phyloP scores from a whole-genome alignment of 1,140 invertebrate species.

The Teleopsis dalmanni region DNA sequence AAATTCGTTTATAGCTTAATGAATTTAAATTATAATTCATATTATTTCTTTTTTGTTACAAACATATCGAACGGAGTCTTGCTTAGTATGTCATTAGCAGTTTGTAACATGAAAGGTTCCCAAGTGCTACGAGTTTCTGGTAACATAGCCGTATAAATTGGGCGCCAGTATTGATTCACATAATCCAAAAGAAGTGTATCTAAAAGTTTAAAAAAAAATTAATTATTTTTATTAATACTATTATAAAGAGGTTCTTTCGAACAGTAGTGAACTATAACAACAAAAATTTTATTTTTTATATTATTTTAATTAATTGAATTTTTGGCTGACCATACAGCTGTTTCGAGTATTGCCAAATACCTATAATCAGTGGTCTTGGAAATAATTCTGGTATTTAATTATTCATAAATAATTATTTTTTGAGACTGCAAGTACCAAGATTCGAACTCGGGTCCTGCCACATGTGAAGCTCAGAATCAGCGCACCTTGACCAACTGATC shows the following conservation, averaged over 20 bases:
- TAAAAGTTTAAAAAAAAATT: constrained; percentile 6
- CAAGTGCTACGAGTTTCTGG: constrained; percentile 31
- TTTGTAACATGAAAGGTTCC: constrained; percentile 29
- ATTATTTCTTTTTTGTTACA: constrained; percentile 4
- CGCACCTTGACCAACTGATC: too few species aligned
- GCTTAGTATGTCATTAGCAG: constrained; percentile 32
- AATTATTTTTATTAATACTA: not conserved
- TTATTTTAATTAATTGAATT: not conserved
- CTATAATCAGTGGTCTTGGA: too few species aligned
- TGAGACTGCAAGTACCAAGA: too few species aligned
- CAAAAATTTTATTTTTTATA: not conserved
- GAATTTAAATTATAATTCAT: too few species aligned
- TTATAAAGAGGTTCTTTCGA: not conserved
- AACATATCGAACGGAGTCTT: constrained; percentile 28
- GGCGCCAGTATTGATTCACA: constrained; percentile 39
- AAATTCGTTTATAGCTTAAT: too few species aligned
- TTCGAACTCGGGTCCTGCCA: too few species aligned
- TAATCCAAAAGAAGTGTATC: constrained; percentile 39
- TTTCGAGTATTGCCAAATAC: too few species aligned
- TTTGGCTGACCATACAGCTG: too few species aligned
- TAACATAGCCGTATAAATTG: constrained; percentile 30
- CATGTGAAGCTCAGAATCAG: too few species aligned
- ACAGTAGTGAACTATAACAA: not conserved
- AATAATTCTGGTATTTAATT: too few species aligned
- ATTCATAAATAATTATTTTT: too few species aligned